These are phyloP conservation scores for Orthosia incerta DNA, from an alignment of 2,888 invertebrate genomes.

Conservation along the genomic window DNA sequence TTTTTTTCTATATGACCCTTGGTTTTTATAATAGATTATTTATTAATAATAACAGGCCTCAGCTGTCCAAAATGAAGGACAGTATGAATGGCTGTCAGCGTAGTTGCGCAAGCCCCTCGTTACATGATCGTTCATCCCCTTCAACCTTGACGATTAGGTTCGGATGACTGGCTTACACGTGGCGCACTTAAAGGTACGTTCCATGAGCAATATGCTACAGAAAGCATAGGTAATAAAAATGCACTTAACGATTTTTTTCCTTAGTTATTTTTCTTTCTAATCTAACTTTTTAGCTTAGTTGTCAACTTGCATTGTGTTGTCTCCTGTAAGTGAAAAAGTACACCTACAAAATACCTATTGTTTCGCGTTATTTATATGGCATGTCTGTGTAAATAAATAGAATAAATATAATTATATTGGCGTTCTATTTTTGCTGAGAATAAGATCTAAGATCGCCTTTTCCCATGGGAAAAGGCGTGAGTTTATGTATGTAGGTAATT, in stretches of 20 bases:
- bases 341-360: too few relatives aligned
- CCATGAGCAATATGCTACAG: neutral
- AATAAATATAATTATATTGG: too few relatives aligned
- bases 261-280: neutral
- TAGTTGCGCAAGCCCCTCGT: slow-evolving; percentile 48
- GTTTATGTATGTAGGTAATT: too few relatives aligned
- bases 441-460: too few relatives aligned
- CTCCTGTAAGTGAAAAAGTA: too few relatives aligned
- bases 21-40: neutral
- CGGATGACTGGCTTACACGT: slow-evolving; percentile 75
- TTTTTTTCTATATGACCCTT: neutral
- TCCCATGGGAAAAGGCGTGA: too few relatives aligned
- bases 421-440: too few relatives aligned
- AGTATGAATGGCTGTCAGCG: slow-evolving; percentile 44
- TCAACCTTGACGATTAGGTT: slow-evolving; percentile 74
- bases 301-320: too few relatives aligned
- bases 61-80: slow-evolving; percentile 35
- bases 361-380: too few relatives aligned
- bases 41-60: slow-evolving; percentile 14
- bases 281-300: too few relatives aligned
- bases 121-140: slow-evolving; percentile 63
- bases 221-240: neutral
- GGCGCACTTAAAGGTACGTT: slow-evolving; percentile 64
- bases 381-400: too few relatives aligned
- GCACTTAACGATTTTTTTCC: neutral